Conservation (phyloP, 2,888 invertebrate species). For the Linnaemya vulpina region DNA sequence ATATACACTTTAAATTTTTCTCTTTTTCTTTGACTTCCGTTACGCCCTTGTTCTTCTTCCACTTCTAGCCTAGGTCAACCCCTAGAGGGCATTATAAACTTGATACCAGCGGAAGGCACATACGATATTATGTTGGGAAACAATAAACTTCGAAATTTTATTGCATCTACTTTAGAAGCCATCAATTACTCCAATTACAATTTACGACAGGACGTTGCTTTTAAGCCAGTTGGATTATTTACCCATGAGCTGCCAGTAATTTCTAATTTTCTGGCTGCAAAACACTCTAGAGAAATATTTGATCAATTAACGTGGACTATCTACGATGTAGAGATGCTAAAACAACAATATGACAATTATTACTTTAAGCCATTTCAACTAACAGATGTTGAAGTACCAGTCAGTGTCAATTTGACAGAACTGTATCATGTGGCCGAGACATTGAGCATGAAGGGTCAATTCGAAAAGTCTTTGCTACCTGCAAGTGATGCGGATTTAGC, state of each 20-base stretch:
- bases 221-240: slow-evolving; percentile 78
- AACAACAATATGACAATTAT: slow-evolving; percentile 76
- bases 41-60: not conserved
- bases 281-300: slow-evolving; percentile 74
- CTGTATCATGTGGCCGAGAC: slow-evolving; percentile 72
- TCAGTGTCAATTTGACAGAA: slow-evolving; percentile 52
- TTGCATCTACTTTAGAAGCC: slow-evolving; percentile 71
- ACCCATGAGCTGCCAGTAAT: slow-evolving; percentile 77
- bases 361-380: slow-evolving; percentile 75
- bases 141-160: slow-evolving; percentile 73
- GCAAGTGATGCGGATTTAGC: slow-evolving; percentile 72
- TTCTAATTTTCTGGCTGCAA: slow-evolving; percentile 76
- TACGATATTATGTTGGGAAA: slow-evolving; percentile 78
- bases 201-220: slow-evolving; percentile 73
- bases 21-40: not conserved
- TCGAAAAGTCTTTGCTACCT: slow-evolving; percentile 73
- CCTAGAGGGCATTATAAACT: slow-evolving; percentile 77
- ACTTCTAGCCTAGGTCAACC: slow-evolving; percentile 73
- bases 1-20: no score
- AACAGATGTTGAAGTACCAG: slow-evolving; percentile 75
- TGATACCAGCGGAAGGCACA: slow-evolving; percentile 76
- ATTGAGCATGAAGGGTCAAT: slow-evolving; percentile 75
- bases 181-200: slow-evolving; percentile 74
- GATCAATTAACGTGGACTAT: slow-evolving; percentile 78
- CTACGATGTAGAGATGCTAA: slow-evolving; percentile 78